Evolutionary conservation across 2,888 invertebrate genomes (phyloP).

Genomic region (Eilema sororculum): DNA sequence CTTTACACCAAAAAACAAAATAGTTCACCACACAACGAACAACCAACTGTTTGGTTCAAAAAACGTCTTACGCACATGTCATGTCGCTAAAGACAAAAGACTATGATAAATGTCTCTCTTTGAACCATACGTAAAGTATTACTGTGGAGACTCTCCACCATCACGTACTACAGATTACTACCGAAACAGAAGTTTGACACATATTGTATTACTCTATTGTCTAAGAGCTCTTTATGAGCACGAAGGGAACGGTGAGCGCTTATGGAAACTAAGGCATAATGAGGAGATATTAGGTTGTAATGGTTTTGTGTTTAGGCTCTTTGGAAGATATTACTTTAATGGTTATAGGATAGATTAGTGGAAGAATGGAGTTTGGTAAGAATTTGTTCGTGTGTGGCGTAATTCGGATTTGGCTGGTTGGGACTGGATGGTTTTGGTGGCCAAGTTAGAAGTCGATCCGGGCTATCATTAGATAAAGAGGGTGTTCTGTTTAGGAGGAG

Average conservation of each 20-base stretch:
- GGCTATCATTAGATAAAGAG: too few relatives aligned
- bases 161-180: slow-evolving; percentile 59
- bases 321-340: slow-evolving; percentile 28
- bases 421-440: too few relatives aligned
- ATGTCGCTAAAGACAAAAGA: slow-evolving; percentile 38
- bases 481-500: too few relatives aligned
- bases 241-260: slow-evolving; percentile 32
- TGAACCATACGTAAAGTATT: slow-evolving; percentile 27
- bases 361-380: background rate
- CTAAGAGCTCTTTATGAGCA: slow-evolving; percentile 45
- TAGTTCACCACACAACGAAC: slow-evolving; percentile 6
- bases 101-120: slow-evolving; percentile 38
- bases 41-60: slow-evolving; percentile 37
- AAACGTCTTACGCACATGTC: slow-evolving; percentile 36
- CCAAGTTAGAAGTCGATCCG: too few relatives aligned
- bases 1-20: too few relatives aligned
- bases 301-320: slow-evolving; percentile 24
- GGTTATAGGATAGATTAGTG: slow-evolving; percentile 12
- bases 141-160: slow-evolving; percentile 26
- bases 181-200: slow-evolving; percentile 76
- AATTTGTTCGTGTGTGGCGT: slow-evolving; percentile 15
- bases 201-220: slow-evolving; percentile 63
- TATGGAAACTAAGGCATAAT: slow-evolving; percentile 36
- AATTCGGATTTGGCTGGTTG: slow-evolving; percentile 10
- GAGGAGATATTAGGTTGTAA: slow-evolving; percentile 39